Percentiles rank a stretch among this genome's conserved stretches.
These are phyloP conservation scores for Scaptomyza caliginosa DNA, from an alignment of 2,888 invertebrate genomes.

Conservation along the genomic window DNA sequence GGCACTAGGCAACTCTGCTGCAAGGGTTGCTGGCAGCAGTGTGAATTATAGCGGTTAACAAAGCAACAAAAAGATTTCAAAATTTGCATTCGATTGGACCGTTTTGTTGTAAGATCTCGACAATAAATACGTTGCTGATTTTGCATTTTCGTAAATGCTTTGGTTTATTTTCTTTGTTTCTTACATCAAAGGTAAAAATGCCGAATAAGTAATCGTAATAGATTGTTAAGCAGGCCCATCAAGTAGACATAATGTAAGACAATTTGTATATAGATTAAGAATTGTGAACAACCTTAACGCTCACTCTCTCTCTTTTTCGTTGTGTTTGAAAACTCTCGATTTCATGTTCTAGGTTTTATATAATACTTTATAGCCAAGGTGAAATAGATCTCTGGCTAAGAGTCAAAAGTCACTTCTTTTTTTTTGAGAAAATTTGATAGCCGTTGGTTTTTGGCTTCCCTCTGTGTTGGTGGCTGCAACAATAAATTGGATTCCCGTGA, in stretches of 20 bases:
- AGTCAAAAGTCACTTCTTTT: constrained; percentile 7
- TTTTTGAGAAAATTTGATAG: constrained; percentile 51
- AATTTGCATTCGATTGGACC: constrained; percentile 34
- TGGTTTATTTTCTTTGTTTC: not conserved
- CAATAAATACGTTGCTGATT: constrained; percentile 35
- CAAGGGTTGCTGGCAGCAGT: constrained; percentile 4
- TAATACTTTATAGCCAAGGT: constrained; percentile 2
- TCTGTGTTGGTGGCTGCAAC: constrained; percentile 54
- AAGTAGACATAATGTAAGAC: constrained; percentile 17
- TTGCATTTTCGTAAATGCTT: constrained; percentile 27
- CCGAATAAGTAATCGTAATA: constrained; percentile 41
- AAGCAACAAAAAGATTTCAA: constrained; percentile 11
- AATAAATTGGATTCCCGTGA: constrained; percentile 76
- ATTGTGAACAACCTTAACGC: too few species aligned
- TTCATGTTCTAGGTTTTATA: constrained; percentile 6
- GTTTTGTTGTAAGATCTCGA: constrained; percentile 24
- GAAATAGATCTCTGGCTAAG: constrained; percentile 17
- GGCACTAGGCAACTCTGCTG: not conserved
- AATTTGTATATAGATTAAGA: too few species aligned
- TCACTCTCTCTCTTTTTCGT: not conserved
- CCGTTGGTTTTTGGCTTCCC: constrained; percentile 35
- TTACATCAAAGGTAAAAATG: constrained; percentile 32
- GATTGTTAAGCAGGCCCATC: constrained; percentile 20
- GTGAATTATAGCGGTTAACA: constrained; percentile 46
- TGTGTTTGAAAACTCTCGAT: constrained; percentile 9